Evolutionary conservation across 2,888 invertebrate genomes (phyloP).

Genomic region (Vandiemenella viatica): DNA sequence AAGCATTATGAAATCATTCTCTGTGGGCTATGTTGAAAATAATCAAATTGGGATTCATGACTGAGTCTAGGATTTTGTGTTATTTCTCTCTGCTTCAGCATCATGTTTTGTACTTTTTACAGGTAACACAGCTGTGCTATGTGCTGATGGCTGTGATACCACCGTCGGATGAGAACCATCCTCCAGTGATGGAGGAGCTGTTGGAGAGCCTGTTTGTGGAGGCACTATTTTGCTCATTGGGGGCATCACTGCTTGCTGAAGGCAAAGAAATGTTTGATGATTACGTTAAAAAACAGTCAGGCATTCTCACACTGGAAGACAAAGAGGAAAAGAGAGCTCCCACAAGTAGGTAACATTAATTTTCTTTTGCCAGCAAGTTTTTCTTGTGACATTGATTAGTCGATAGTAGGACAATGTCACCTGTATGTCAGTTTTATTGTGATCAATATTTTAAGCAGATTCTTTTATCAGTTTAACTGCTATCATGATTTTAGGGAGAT

Average conservation of each 20-base stretch:
- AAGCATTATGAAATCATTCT: too few species aligned
- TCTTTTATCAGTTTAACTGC: too few species aligned
- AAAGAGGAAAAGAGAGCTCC: conserved; percentile 44
- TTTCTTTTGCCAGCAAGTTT: background rate
- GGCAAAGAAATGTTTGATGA: conserved; percentile 59
- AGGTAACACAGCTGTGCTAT: conserved; percentile 67
- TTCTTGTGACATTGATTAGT: too few species aligned
- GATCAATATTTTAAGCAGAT: too few species aligned
- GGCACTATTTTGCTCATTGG: conserved; percentile 71
- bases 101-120: conserved; percentile 6
- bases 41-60: too few species aligned
- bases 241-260: conserved; percentile 56
- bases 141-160: conserved; percentile 58
- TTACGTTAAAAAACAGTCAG: conserved; percentile 58
- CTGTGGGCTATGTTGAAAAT: too few species aligned
- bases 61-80: too few species aligned
- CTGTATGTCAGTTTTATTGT: too few species aligned
- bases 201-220: conserved; percentile 58
- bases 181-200: conserved; percentile 33
- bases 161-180: conserved; percentile 17
- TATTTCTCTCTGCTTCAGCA: too few species aligned
- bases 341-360: conserved; percentile 29
- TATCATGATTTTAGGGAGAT: too few species aligned
- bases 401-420: too few species aligned
- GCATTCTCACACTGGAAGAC: conserved; percentile 55